These are phyloP conservation scores for Grammomys dolichurus DNA, from an alignment of 2,113 vertebrate species.

Conservation along the genomic window DNA sequence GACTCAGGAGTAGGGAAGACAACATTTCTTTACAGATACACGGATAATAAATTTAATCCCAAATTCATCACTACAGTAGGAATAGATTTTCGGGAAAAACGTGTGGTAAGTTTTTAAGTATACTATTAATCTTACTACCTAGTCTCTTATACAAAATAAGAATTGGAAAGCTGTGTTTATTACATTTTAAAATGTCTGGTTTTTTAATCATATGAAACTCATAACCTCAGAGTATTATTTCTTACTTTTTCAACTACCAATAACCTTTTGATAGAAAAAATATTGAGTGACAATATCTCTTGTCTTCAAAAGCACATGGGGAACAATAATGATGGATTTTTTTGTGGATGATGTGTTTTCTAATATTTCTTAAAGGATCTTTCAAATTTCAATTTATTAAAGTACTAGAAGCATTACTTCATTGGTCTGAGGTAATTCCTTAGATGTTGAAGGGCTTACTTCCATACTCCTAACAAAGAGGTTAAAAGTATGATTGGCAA, in stretches of 20 bases:
- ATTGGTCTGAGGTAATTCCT: slow-evolving; percentile 33
- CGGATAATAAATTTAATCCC: slow-evolving; percentile 97
- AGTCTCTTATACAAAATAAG: background rate
- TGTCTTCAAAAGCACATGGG: slow-evolving; percentile 46
- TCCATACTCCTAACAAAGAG: slow-evolving; percentile 50
- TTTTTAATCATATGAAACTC: slow-evolving; percentile 52
- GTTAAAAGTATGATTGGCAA: slow-evolving; percentile 72
- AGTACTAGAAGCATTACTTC: slow-evolving; percentile 7
- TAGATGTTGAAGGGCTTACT: background rate
- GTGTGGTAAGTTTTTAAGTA: slow-evolving; percentile 91
- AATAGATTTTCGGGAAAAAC: slow-evolving; percentile 98
- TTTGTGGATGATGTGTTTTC: slow-evolving; percentile 27
- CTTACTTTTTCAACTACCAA: slow-evolving; percentile 29
- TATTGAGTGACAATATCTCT: slow-evolving; percentile 1
- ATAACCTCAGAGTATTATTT: slow-evolving; percentile 18
- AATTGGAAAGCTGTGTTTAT: background rate
- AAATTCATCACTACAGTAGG: slow-evolving; percentile 98
- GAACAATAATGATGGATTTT: slow-evolving; percentile 8
- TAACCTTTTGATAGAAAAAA: slow-evolving; percentile 63
- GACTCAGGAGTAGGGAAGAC: slow-evolving; percentile 98
- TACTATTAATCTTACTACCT: background rate
- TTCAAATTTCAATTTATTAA: slow-evolving; percentile 50
- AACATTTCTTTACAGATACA: slow-evolving; percentile 96
- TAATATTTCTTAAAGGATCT: slow-evolving; percentile 48
- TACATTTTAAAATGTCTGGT: background rate